Evolutionary conservation across 2,797 vertebrate species (phyloP), one percentile per base, ranked within the genome.

Genomic region (Lindbergichthys nudifrons): DNA sequence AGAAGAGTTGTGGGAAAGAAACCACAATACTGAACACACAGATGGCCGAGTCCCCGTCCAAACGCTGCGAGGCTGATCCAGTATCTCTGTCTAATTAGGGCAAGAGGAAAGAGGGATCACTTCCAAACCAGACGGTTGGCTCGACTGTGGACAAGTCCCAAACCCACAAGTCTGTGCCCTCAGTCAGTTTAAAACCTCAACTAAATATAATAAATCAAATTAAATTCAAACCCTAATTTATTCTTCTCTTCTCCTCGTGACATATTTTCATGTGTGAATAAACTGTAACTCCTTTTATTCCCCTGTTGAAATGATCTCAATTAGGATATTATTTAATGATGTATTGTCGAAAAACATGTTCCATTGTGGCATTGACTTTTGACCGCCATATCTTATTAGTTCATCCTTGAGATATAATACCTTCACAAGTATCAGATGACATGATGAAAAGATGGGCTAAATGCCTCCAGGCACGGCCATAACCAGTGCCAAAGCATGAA

Each of bases 31-130:
- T 65, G 80, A 77, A 80, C 82, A 82, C 83, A 79, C 92, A 93
- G 91, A 92, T 92, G 91, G 89, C 47, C 1, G 60, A 54, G 78
- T 75, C 78, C 77, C 70, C 42, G 81, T 91, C 88, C 91, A 91
- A 91, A 84, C 43, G 84, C 85, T 82, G 68, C 58, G 13, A 87
- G 92, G 86, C 85, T 83, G 74, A 85, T 83, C 80, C 82, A 78
- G 80, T 74, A 81, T 86, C 65, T 69, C 72, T 52, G 65, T 62
- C 75, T 81, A 83, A 89, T 77, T 84, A 77, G 83, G 83, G 72
- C 82, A 83, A 47, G 65, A 82, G 80, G 65, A 84, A 82, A 80
- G 12, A 52, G 54, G 77, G 79, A 84, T 84, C 43, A 36, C 47
- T 79, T 86, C 89, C 85, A 90, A 90, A 87, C 50, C 73, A 87